phyloP scores from a whole-genome alignment of 2,797 vertebrate species.

The Eulemur rubriventer region DNA sequence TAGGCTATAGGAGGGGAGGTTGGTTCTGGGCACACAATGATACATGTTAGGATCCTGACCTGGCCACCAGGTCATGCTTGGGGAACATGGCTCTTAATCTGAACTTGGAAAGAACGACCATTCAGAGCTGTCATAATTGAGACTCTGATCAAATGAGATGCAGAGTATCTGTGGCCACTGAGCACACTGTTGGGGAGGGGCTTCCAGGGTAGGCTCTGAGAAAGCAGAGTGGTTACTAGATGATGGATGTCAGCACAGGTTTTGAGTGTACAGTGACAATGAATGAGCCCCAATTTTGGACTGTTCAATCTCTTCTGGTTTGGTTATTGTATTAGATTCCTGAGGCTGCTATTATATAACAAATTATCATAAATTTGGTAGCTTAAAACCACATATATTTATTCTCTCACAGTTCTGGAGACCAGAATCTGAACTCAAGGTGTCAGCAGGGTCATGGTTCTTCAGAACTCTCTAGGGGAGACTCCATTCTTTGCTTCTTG shows the following conservation, averaged over 20 bases:
- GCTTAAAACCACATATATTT: not conserved
- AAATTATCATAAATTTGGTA: not conserved
- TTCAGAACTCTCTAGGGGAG: not conserved
- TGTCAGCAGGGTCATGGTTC: not conserved
- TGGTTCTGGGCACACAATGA: not conserved
- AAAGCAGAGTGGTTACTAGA: not conserved
- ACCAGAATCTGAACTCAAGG: not conserved
- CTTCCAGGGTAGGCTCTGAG: not conserved
- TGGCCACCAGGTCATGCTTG: not conserved
- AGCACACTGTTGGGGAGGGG: not conserved
- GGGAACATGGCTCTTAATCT: not conserved
- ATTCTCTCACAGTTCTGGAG: not conserved
- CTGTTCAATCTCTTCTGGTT: not conserved
- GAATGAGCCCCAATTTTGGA: not conserved
- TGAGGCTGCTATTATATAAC: not conserved
- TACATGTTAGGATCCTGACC: not conserved
- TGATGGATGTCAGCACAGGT: not conserved
- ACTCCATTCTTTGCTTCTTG: not conserved
- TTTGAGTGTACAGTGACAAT: not conserved
- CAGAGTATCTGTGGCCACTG: not conserved
- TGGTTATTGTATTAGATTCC: not conserved
- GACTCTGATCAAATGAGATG: not conserved
- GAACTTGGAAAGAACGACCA: not conserved
- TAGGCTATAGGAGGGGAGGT: accelerated
- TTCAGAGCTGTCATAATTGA: not conserved